phyloP scores from a whole-genome alignment of 2,113 vertebrate species.

The Pseudorectes ferrugineus region DNA sequence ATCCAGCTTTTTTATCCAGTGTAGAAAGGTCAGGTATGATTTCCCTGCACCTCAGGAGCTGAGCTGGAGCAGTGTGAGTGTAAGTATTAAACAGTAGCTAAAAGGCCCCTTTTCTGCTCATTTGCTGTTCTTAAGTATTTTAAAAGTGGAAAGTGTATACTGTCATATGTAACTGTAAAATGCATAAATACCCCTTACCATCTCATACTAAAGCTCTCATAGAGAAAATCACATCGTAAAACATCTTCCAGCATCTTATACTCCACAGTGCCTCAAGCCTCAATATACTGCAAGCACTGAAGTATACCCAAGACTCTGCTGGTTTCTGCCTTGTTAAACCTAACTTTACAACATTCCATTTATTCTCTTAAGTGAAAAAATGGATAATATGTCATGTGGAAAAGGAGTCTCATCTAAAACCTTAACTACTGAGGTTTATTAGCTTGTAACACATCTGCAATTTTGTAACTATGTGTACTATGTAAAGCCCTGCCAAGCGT shows the following conservation, averaged over 20 bases:
- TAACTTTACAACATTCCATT: background rate
- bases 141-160: background rate
- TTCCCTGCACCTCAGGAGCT: background rate
- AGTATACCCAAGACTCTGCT: background rate
- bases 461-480: background rate
- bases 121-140: background rate
- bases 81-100: background rate
- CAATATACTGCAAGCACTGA: background rate
- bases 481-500: background rate
- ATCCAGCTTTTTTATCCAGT: background rate
- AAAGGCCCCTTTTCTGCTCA: background rate
- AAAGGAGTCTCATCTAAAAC: background rate
- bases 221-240: background rate
- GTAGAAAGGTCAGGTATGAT: background rate
- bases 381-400: background rate
- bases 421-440: background rate
- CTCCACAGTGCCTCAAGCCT: background rate
- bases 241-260: background rate
- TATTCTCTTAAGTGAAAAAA: background rate
- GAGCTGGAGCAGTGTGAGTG: background rate
- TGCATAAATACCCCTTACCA: background rate
- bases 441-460: background rate
- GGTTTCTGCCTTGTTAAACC: background rate
- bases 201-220: background rate
- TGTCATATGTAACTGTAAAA: background rate